phyloP scores from a whole-genome alignment of 2,797 vertebrate species.

The Pipistrellus pygmaeus region DNA sequence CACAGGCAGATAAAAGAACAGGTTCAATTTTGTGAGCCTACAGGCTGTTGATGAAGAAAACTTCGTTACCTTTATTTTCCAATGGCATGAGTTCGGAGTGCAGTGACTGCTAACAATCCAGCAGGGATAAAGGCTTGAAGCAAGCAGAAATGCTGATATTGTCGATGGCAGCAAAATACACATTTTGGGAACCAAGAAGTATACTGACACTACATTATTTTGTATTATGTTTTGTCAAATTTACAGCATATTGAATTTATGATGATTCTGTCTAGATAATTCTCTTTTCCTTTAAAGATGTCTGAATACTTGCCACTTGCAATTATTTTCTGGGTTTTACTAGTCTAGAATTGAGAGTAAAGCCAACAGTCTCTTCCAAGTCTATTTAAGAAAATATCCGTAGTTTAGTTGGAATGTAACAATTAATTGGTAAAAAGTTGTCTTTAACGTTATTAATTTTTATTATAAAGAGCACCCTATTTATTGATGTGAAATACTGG shows the following conservation, averaged over 20 bases:
- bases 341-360: conserved; percentile 37
- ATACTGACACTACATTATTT: background rate
- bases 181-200: conserved; percentile 48
- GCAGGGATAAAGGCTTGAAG: conserved; percentile 52
- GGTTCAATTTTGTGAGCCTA: conserved; percentile 92
- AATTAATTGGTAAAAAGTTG: background rate
- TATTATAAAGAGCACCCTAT: background rate
- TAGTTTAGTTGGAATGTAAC: conserved; percentile 20
- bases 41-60: conserved; percentile 90
- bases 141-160: conserved; percentile 26
- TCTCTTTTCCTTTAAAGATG: conserved; percentile 7
- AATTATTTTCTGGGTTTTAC: conserved; percentile 22
- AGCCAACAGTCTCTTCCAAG: background rate
- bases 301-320: background rate
- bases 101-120: conserved; percentile 67
- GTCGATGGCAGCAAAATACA: background rate
- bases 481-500: conserved; percentile 30
- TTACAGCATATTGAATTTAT: conserved; percentile 6
- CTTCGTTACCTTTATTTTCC: conserved; percentile 88
- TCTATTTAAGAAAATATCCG: conserved; percentile 20
- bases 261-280: background rate
- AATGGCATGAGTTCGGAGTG: conserved; percentile 70
- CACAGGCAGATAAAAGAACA: conserved; percentile 92
- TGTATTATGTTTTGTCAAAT: conserved; percentile 22
- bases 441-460: conserved; percentile 26